Evolutionary conservation across 2,113 vertebrate species (phyloP), one percentile per base, ranked within the genome.

Genomic region (Telmatochromis bifrenatus): DNA sequence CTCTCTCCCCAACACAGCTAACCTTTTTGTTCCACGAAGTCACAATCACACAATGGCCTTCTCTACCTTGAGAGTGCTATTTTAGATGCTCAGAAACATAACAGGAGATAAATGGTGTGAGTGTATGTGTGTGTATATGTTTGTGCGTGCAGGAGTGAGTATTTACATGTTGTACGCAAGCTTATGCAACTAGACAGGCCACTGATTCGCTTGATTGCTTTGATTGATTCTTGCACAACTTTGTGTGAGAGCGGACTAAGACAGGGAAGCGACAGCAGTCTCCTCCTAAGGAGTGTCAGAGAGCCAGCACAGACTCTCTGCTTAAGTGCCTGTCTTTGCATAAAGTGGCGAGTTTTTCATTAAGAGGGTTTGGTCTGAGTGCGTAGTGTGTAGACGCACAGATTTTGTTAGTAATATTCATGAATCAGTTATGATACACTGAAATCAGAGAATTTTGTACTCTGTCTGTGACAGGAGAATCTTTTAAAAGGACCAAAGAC

Each of bases 241-340:
- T 33, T 68, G 65, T 79, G 84, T 73, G 85, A 70, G 84, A 79
- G 81, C 7, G 70, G 60, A 87, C 33, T 80, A 81, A 89, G 62
- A 21, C 81, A 70, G 49, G 84, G n/a, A 54, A 83, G 45, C 37
- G 35, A 42, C 7, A 55, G 58, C 65, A 55, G 79, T 82, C 84
- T 86, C 53, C 82, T 53, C 58, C 81, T 53, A 6, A 70, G 47
- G 82, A 45, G 53, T 14, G 60, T 88, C 54, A 88, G 82, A 90
- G 89, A 84, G 68, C 62, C 85, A 14, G 81, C 47, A 58, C 70
- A 62, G 83, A 84, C 84, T 89, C 84, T 92, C 86, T 79, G 82
- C 90, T 92, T 60, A 86, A 94, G 93, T 91, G 93, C 91, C 93
- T 92, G 65, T 87, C 33, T 87, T 49, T 89, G 82, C n/a, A 12